Conservation (phyloP, 2,797 vertebrate species). For the Sebastiscus tertius region DNA sequence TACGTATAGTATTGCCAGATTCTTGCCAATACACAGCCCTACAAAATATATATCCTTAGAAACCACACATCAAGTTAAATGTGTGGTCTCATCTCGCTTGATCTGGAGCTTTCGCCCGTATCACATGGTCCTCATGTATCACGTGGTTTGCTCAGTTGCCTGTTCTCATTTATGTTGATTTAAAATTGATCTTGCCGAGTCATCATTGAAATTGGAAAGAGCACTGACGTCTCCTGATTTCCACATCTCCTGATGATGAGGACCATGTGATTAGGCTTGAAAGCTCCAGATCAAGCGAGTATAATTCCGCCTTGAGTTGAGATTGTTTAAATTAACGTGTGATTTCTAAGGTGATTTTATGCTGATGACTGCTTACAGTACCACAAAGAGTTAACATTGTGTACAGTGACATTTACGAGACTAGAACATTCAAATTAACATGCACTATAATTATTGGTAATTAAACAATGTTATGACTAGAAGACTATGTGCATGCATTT, state of each 20-base stretch:
- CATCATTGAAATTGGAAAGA: neutral
- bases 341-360: neutral
- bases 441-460: neutral
- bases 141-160: neutral
- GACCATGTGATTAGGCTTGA: neutral
- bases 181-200: neutral
- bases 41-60: too few species aligned
- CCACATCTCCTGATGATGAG: neutral
- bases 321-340: neutral
- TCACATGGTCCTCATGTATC: neutral
- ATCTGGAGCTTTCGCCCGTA: neutral
- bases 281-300: neutral
- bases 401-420: neutral
- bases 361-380: neutral
- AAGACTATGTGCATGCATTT: neutral
- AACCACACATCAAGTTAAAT: too few species aligned
- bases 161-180: neutral
- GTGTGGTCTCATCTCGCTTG: neutral
- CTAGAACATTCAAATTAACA: neutral
- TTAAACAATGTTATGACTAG: neutral
- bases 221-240: neutral
- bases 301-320: neutral
- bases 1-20: too few species aligned
- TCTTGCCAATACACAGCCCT: too few species aligned
- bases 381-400: neutral